phyloP scores from a whole-genome alignment of 2,113 vertebrate genomes.

The Grammomys surdaster region DNA sequence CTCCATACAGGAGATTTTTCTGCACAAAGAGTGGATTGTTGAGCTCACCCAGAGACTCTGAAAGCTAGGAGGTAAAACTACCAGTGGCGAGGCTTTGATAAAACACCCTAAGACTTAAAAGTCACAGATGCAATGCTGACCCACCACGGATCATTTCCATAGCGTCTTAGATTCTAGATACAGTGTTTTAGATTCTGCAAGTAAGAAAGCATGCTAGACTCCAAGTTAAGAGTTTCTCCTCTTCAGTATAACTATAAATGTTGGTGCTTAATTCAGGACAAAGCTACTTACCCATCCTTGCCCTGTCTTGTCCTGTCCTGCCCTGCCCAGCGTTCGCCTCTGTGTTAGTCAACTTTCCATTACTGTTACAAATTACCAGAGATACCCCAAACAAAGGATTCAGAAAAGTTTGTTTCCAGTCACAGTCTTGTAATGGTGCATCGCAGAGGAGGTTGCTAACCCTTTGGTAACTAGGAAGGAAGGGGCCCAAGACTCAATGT shows the following conservation, averaged over 20 bases:
- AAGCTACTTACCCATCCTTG: background rate
- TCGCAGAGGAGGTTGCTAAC: background rate
- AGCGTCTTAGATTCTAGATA: background rate
- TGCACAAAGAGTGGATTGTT: background rate
- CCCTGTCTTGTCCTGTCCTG: background rate
- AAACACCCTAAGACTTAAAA: background rate
- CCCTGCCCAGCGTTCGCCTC: too few species aligned
- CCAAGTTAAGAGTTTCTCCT: background rate
- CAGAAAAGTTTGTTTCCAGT: background rate
- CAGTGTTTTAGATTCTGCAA: background rate
- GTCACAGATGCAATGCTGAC: too few species aligned
- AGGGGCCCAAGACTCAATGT: background rate
- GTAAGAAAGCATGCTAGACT: background rate
- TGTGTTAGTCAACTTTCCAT: background rate
- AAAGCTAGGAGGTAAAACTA: conserved; percentile 1
- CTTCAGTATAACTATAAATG: background rate
- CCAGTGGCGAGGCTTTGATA: background rate
- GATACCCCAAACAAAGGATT: background rate
- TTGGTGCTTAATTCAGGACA: background rate
- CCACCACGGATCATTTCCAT: too few species aligned
- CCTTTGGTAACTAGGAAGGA: background rate
- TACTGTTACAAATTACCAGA: background rate
- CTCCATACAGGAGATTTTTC: background rate
- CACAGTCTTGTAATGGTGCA: background rate
- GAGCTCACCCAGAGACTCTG: background rate